Conservation (phyloP, 2,888 invertebrate species). For the Gymnocheta viridis region DNA sequence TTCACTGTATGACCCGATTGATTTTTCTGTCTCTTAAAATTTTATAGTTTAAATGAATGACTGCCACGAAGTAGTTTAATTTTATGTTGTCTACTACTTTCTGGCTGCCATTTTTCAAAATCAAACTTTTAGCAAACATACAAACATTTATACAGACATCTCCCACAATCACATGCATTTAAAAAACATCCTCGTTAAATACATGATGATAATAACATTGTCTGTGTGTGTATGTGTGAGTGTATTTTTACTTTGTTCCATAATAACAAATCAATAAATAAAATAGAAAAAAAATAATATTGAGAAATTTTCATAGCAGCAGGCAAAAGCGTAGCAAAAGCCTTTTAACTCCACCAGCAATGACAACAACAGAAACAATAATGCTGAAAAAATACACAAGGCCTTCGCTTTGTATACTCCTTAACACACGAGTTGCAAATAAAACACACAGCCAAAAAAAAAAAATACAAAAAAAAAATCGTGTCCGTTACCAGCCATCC, state of each 20-base stretch:
- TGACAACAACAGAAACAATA: slow-evolving; percentile 1
- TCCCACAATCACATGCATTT: slow-evolving; percentile 37
- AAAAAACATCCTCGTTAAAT: slow-evolving; percentile 44
- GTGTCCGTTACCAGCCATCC: slow-evolving; percentile 55
- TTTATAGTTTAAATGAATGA: slow-evolving; percentile 13
- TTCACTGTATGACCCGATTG: not conserved
- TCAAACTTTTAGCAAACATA: slow-evolving; percentile 3
- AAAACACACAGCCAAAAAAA: slow-evolving; percentile 15
- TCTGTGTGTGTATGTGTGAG: not conserved
- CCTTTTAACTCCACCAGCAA: slow-evolving; percentile 46
- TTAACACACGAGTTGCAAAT: slow-evolving; percentile 13
- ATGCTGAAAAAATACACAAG: slow-evolving; percentile 15
- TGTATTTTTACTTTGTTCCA: slow-evolving; percentile 39
- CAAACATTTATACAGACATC: not conserved
- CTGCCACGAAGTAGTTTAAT: slow-evolving; percentile 53
- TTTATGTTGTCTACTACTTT: slow-evolving; percentile 57
- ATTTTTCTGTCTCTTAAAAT: not conserved
- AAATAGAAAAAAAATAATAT: slow-evolving; percentile 21
- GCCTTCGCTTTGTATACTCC: not conserved
- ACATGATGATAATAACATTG: slow-evolving; percentile 24
- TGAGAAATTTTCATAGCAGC: not conserved
- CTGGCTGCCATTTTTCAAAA: slow-evolving; percentile 32
- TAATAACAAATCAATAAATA: slow-evolving; percentile 62
- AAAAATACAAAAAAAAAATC: slow-evolving; percentile 25
- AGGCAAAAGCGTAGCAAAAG: slow-evolving; percentile 52